phyloP scores from a whole-genome alignment of 2,888 invertebrate genomes.

The Athrips mouffetella region DNA sequence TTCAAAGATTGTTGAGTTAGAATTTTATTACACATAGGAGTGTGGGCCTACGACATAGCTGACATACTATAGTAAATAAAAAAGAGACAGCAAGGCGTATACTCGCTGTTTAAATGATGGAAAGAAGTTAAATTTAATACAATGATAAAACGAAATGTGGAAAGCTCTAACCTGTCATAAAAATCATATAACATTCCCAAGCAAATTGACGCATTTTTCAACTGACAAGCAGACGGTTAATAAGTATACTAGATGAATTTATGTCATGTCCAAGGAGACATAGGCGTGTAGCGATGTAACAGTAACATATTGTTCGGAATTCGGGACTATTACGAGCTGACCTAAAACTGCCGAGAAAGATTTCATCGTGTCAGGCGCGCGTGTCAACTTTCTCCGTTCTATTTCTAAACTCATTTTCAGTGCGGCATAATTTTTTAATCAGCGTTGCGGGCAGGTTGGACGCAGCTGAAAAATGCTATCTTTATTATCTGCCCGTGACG shows the following conservation, averaged over 20 bases:
- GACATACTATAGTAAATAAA: too few relatives aligned
- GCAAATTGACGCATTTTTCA: constrained; percentile 36
- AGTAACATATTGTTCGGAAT: constrained; percentile 43
- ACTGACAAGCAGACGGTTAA: constrained; percentile 27
- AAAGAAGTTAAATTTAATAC: neutral
- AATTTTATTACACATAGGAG: too few relatives aligned
- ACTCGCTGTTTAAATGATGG: neutral
- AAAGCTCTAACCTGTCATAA: neutral
- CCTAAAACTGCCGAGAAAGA: constrained; percentile 66
- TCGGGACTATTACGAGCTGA: constrained; percentile 58
- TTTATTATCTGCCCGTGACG: constrained; percentile 20
- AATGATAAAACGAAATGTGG: neutral
- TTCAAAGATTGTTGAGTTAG: too few relatives aligned
- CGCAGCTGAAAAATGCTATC: constrained; percentile 45
- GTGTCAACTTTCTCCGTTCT: constrained; percentile 69
- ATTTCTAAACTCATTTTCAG: constrained; percentile 45
- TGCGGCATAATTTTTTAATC: constrained; percentile 54
- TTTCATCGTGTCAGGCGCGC: constrained; percentile 53
- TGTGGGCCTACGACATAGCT: too few relatives aligned
- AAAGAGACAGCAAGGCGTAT: too few relatives aligned
- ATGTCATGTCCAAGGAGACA: constrained; percentile 38
- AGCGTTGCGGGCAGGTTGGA: constrained; percentile 24
- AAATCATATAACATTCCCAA: constrained; percentile 16
- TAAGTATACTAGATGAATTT: constrained; percentile 35
- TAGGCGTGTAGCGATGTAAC: constrained; percentile 34